Base-by-base conservation (phyloP, 2,797 vertebrate genomes). In the Rhinogobio ventralis region DNA sequence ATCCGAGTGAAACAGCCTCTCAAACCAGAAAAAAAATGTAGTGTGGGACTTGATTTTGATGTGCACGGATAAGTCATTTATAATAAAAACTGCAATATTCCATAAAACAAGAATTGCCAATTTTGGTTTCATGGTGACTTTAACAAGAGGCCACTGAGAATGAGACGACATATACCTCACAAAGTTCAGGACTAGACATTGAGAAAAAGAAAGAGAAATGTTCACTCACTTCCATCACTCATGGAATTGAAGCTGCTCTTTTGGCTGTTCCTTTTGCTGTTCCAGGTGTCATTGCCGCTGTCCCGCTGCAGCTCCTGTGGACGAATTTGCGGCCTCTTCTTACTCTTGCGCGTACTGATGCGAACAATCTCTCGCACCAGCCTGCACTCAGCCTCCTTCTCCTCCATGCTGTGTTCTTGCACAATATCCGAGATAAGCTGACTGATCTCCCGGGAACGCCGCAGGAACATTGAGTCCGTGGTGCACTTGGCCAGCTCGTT, bases 401-500 rank as follows among this genome's bases (percentile, higher is more conserved):
- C 97, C 0, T 96, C 96, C 92, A 99, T 93, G 87, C 97, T 95
- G 93, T 98, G 98, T 93, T 98, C 97, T 93, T 97, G 96, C 3
- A 97, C 98, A 81, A 99, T 95, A 46, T 97, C 97, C 74, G 95
- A 98, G 92, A 99, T 99, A 74, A 99, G 96, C 88, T 97, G 97
- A 4, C 96, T 96, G 94, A 99, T 98, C 92, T 96, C 96, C 87
- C 95, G 97, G 91, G 96, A 98, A 92, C 97, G 98, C 92, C 93
- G 97, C 89, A 98, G 91, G 89, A 99, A 99, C 91, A 97, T 95
- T 0, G 98, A 99, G 93, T 99, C 98, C 0, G 98, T 95, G 0
- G 98, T 98, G 93, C 97, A 99, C 90, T 97, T 95, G 85, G 97
- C 98, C 89, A 99, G 89, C 95, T 98, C 97, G 0, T 99, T 97